Conservation (phyloP, 2,113 vertebrate genomes). For the Albula goreensis region DNA sequence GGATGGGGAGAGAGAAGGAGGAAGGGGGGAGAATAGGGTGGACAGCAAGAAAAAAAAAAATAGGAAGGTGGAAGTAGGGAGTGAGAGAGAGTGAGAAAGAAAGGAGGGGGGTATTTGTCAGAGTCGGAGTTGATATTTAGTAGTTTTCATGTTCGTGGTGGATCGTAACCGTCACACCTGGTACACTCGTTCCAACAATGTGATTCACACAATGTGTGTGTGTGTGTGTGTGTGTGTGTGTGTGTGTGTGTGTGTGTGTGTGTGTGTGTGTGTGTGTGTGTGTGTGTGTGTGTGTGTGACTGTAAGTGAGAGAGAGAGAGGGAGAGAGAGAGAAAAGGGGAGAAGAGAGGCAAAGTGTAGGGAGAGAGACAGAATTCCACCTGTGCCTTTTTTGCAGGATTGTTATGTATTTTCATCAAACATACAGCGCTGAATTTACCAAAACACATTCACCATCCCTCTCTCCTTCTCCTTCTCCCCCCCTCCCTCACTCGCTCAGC, state of each 20-base stretch:
- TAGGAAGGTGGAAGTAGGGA: not conserved
- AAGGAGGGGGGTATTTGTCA: constrained; percentile 63
- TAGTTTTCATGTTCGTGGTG: constrained; percentile 54
- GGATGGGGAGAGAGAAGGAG: constrained; percentile 18
- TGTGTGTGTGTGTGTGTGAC: constrained; percentile 55
- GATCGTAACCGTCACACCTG: constrained; percentile 58
- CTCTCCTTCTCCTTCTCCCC: not conserved
- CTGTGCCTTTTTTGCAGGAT: constrained; percentile 32
- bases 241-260: constrained; percentile 65
- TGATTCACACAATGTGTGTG: constrained; percentile 67
- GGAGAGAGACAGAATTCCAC: constrained; percentile 37
- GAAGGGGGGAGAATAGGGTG: not conserved
- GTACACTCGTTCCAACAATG: constrained; percentile 52
- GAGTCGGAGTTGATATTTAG: constrained; percentile 62
- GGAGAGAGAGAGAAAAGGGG: not conserved
- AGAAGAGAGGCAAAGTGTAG: not conserved
- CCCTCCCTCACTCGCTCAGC: not conserved
- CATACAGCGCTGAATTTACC: constrained; percentile 23
- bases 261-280: constrained; percentile 45
- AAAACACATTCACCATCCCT: not conserved
- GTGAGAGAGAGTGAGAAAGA: constrained; percentile 33
- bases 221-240: constrained; percentile 62
- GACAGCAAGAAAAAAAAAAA: not conserved
- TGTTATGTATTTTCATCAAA: constrained; percentile 36
- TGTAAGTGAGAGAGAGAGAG: constrained; percentile 22